Percentiles rank a stretch among this genome's conserved stretches.
Evolutionary conservation across 2,888 invertebrate species (phyloP).

Genomic region (Volucella inanis): DNA sequence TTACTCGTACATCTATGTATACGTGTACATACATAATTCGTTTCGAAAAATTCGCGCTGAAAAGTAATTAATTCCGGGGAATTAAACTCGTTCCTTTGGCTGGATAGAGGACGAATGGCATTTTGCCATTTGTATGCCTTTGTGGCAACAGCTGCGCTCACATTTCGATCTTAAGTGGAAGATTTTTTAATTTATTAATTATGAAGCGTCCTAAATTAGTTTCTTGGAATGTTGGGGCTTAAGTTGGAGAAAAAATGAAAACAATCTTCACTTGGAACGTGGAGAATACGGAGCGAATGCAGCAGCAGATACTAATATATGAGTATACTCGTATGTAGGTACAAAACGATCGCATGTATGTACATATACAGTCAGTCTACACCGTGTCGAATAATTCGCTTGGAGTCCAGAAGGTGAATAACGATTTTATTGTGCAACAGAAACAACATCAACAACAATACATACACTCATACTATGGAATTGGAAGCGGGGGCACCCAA

Average conservation of each 20-base stretch:
- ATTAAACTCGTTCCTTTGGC: neutral
- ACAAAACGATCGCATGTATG: neutral
- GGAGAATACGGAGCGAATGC: neutral
- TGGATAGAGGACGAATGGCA: no score
- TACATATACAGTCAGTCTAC: slow-evolving; percentile 28
- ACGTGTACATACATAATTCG: no score
- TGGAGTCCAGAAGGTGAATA: slow-evolving; percentile 52
- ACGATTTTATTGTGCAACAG: slow-evolving; percentile 59
- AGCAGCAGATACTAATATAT: slow-evolving; percentile 22
- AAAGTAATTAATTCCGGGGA: slow-evolving; percentile 50
- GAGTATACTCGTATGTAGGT: neutral
- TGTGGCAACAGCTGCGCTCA: neutral
- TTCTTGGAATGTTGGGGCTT: slow-evolving; percentile 32
- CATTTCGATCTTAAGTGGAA: slow-evolving; percentile 44
- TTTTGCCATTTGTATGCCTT: neutral
- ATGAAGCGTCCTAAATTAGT: slow-evolving; percentile 48
- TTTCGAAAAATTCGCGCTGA: slow-evolving; percentile 3
- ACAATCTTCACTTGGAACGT: slow-evolving; percentile 1
- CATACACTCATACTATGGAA: neutral
- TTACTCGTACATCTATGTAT: no score
- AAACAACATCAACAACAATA: slow-evolving; percentile 9
- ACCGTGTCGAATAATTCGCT: slow-evolving; percentile 63
- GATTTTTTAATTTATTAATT: slow-evolving; percentile 62
- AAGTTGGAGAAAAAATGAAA: neutral
- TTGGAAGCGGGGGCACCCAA: neutral